These are phyloP conservation scores for Odontothrips loti DNA, from an alignment of 2,888 invertebrate species.

Conservation along the genomic window DNA sequence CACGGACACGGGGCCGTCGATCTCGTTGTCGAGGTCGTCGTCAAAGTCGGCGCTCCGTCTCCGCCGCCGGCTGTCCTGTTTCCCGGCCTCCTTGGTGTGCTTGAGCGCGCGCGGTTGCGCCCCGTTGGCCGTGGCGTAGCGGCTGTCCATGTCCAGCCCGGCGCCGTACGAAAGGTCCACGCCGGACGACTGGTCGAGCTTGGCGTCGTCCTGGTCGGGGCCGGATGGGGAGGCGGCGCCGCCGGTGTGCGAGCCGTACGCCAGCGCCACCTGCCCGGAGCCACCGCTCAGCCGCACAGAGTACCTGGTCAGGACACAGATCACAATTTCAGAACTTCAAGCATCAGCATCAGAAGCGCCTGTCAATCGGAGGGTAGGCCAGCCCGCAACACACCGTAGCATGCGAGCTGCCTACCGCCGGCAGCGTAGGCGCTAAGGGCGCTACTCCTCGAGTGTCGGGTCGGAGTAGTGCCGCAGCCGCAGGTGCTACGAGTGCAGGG, in stretches of 20 bases:
- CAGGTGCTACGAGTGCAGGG: no score
- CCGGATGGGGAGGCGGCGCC: neutral
- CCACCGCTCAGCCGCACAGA: slow-evolving; percentile 10
- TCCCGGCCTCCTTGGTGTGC: slow-evolving; percentile 36
- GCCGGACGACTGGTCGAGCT: neutral
- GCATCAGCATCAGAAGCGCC: neutral
- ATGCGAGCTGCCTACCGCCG: neutral
- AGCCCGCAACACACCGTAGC: neutral
- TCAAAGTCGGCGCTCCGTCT: slow-evolving; percentile 35
- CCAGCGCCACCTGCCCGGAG: neutral
- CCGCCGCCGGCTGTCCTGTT: slow-evolving; percentile 28
- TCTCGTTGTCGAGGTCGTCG: slow-evolving; percentile 37
- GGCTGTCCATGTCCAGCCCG: slow-evolving; percentile 1
- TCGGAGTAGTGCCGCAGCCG: no score
- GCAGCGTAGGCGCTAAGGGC: neutral
- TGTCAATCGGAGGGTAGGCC: neutral
- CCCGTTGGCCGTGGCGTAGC: slow-evolving; percentile 13
- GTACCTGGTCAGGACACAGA: neutral
- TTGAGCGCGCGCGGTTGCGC: neutral
- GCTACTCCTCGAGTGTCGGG: neutral
- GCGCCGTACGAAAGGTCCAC: neutral
- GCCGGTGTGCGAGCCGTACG: neutral
- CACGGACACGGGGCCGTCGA: slow-evolving; percentile 37
- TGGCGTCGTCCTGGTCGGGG: neutral
- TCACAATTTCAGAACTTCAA: neutral